phyloP scores from a whole-genome alignment of 2,797 vertebrate species.

The Sebastes minor region DNA sequence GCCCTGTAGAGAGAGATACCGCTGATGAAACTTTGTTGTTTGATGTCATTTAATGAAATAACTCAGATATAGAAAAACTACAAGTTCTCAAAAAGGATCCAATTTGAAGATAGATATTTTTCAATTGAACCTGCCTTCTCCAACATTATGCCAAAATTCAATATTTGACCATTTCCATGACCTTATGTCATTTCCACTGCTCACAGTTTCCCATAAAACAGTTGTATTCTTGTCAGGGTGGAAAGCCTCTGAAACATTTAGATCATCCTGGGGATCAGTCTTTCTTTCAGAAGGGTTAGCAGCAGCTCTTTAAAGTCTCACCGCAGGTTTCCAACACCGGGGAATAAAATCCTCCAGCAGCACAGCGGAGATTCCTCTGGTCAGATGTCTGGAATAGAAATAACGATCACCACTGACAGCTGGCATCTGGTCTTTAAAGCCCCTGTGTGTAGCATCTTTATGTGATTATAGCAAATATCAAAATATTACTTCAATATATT shows the following conservation, averaged over 20 bases:
- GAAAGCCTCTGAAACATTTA: constrained; percentile 29
- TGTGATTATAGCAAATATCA: background rate
- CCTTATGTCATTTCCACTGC: background rate
- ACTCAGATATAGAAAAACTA: background rate
- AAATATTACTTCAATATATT: background rate
- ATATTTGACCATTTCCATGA: background rate
- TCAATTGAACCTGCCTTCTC: background rate
- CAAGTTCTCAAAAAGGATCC: background rate
- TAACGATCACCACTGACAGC: background rate
- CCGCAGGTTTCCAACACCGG: background rate
- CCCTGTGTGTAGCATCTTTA: background rate
- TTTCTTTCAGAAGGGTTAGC: constrained; percentile 1
- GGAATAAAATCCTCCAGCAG: background rate
- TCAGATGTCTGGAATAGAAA: background rate
- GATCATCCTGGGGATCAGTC: background rate
- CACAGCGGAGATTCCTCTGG: background rate
- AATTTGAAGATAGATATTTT: background rate
- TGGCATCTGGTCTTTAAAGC: background rate
- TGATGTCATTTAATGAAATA: background rate
- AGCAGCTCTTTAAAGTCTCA: constrained; percentile 6
- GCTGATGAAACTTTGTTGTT: background rate
- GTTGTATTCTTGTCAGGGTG: background rate
- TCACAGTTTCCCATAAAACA: background rate
- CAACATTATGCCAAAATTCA: background rate
- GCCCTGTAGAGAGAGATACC: background rate